phyloP scores from a whole-genome alignment of 2,113 vertebrate genomes.

The Girardinichthys multiradiatus region DNA sequence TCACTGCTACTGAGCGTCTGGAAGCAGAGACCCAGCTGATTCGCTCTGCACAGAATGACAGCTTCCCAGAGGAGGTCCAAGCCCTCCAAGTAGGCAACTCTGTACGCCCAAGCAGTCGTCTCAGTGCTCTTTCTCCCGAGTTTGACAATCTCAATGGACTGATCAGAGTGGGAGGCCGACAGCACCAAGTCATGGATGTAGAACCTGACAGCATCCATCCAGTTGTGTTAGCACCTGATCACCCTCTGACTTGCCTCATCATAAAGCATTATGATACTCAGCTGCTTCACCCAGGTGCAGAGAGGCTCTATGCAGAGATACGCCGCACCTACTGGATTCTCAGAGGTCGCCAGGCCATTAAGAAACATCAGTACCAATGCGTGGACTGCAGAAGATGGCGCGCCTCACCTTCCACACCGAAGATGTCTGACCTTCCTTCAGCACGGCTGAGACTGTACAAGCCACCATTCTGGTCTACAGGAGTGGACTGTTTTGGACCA shows the following conservation, averaged over 20 bases:
- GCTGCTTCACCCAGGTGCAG: not conserved
- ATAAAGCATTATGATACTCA: not conserved
- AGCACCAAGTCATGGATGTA: fast-evolving
- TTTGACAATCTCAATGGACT: not conserved
- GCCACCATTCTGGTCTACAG: not conserved
- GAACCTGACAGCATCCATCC: conserved; percentile 1
- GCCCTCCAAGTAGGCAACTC: not conserved
- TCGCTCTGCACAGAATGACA: not conserved
- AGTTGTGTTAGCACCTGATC: not conserved
- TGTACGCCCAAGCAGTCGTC: not conserved
- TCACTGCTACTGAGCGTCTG: not conserved
- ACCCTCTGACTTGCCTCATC: not conserved
- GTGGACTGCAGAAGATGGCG: conserved; percentile 1
- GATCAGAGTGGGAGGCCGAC: not conserved
- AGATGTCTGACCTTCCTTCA: conserved; percentile 1
- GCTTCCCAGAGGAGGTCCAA: not conserved
- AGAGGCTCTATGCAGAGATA: not conserved
- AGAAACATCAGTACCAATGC: not conserved
- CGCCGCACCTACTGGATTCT: not conserved
- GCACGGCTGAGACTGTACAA: not conserved
- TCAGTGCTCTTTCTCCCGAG: not conserved
- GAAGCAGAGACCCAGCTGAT: not conserved
- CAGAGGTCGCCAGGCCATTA: not conserved
- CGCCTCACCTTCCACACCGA: not conserved
- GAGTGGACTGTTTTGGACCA: not conserved